These are phyloP conservation scores for Ricordea florida DNA, from an alignment of 92 coral and sea anemone genomes.

Conservation along the genomic window DNA sequence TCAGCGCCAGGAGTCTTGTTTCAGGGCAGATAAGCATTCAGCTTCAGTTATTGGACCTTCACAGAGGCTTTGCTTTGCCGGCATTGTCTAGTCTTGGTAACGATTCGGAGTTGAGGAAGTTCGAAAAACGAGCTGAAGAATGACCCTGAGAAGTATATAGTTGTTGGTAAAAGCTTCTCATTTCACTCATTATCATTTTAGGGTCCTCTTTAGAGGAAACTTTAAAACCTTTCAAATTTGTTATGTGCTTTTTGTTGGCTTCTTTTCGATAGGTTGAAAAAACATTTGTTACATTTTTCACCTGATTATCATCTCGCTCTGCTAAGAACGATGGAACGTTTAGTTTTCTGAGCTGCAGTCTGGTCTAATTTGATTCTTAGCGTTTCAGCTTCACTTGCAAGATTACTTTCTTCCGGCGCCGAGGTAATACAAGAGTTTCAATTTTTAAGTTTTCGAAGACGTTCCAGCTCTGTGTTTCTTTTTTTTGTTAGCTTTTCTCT, in stretches of 20 bases:
- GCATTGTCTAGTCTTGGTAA: slow-evolving; percentile 1
- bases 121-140: not conserved
- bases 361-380: slow-evolving; percentile 19
- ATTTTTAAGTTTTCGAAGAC: slow-evolving; percentile 1
- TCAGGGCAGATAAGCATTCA: slow-evolving; percentile 33
- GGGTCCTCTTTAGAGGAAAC: slow-evolving; percentile 3
- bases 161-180: not conserved
- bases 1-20: slow-evolving; percentile 35
- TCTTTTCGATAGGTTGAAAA: slow-evolving; percentile 25
- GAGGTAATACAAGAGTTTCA: not conserved
- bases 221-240: not conserved
- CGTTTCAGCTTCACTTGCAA: not conserved
- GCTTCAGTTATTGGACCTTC: too few species aligned
- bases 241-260: slow-evolving; percentile 28
- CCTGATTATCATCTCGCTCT: slow-evolving; percentile 21
- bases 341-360: slow-evolving; percentile 26
- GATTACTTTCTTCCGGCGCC: not conserved
- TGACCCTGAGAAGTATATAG: slow-evolving; percentile 1
- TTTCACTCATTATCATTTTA: slow-evolving; percentile 3
- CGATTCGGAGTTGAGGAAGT: not conserved
- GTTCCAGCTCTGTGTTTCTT: not conserved
- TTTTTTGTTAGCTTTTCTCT: slow-evolving; percentile 15
- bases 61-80: slow-evolving; percentile 14
- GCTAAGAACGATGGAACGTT: slow-evolving; percentile 29
- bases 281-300: slow-evolving; percentile 45